A percentile compares a stretch with the other conserved stretches of the same genome.
Conservation (phyloP, 2,888 invertebrate genomes). For the Lasioglossum morio region DNA sequence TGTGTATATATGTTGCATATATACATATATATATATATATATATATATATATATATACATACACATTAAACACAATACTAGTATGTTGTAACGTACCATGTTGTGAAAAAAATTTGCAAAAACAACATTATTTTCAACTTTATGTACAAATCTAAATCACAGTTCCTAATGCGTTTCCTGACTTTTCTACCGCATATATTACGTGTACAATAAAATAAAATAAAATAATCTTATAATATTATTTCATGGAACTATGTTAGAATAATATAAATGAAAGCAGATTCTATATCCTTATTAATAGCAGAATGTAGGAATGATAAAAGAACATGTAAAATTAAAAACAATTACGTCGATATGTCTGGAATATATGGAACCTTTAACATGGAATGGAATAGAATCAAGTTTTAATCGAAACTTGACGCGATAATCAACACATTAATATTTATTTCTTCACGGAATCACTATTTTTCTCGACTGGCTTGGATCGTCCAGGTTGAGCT, state of each 20-base stretch:
- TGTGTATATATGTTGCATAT: background rate
- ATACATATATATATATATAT: slow-evolving; percentile 17
- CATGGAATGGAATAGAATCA: slow-evolving; percentile 32
- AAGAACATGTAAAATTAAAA: slow-evolving; percentile 40
- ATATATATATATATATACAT: slow-evolving; percentile 2
- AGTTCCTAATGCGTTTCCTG: slow-evolving; percentile 63
- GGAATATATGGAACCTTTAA: slow-evolving; percentile 41
- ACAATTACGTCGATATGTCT: slow-evolving; percentile 46
- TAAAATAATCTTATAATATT: slow-evolving; percentile 33
- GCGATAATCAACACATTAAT: slow-evolving; percentile 4
- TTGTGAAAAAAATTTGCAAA: slow-evolving; percentile 58
- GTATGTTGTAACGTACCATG: slow-evolving; percentile 28
- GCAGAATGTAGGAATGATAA: slow-evolving; percentile 15
- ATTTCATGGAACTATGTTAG: slow-evolving; percentile 22
- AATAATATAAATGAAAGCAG: slow-evolving; percentile 17
- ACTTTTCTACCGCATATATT: slow-evolving; percentile 22
- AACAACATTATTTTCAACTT: slow-evolving; percentile 68
- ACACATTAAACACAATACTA: slow-evolving; percentile 41
- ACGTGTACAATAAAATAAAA: slow-evolving; percentile 19
- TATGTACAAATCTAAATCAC: slow-evolving; percentile 75
- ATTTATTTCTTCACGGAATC: slow-evolving; percentile 34
- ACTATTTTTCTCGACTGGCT: slow-evolving; percentile 34
- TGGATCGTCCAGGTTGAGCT: slow-evolving; percentile 29
- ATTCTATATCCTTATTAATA: slow-evolving; percentile 21
- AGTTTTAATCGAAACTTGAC: slow-evolving; percentile 14